These are phyloP conservation scores for Python bivittatus DNA, from an alignment of 2,113 vertebrate species.

Conservation along the genomic window DNA sequence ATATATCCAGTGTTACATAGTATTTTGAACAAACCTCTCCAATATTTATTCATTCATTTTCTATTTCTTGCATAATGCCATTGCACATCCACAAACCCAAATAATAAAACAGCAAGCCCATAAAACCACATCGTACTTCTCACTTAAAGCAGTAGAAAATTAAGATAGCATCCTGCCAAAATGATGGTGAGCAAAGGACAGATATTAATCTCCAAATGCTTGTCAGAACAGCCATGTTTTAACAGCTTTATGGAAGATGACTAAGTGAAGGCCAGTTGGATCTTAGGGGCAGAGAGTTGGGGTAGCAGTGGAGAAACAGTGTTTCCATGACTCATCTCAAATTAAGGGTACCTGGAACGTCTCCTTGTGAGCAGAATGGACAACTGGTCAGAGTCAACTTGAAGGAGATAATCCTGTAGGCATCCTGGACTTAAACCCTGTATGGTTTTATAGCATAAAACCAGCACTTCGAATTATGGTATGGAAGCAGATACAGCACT, in stretches of 20 bases:
- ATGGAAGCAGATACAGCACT: too few relatives aligned
- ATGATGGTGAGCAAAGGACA: background rate
- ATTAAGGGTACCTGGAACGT: background rate
- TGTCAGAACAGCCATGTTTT: background rate
- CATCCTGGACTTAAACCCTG: too few relatives aligned
- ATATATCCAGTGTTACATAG: background rate
- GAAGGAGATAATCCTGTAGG: too few relatives aligned
- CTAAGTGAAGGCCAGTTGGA: background rate
- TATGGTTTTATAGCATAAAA: too few relatives aligned
- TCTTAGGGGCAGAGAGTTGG: background rate
- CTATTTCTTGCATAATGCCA: background rate
- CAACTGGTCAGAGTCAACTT: background rate
- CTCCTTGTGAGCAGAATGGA: background rate
- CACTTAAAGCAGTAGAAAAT: background rate
- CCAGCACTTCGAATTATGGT: too few relatives aligned
- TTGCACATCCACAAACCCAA: background rate
- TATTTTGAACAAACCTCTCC: background rate
- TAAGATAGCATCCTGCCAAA: background rate
- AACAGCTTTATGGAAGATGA: background rate
- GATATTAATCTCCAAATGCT: background rate
- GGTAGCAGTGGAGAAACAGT: background rate
- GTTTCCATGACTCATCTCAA: background rate
- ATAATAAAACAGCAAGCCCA: background rate
- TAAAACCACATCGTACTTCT: background rate
- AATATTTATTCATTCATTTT: background rate